Evolutionary conservation across 2,888 invertebrate species (phyloP).

Genomic region (Heteromurus nitidus): DNA sequence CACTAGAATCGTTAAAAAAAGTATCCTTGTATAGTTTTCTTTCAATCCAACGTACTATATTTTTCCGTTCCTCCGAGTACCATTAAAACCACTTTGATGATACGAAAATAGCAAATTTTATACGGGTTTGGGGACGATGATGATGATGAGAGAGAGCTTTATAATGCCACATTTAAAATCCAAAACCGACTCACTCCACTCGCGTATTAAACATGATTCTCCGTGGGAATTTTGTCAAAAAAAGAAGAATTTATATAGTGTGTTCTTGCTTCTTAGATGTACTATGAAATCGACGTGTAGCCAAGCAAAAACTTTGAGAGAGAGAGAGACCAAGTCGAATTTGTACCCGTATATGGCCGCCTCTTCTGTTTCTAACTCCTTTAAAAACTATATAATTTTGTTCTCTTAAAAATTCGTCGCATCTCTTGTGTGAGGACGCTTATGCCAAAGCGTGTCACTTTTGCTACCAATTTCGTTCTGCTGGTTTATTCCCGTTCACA

Average conservation of each 20-base stretch:
- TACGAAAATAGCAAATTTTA: conserved; percentile 46
- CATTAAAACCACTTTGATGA: conserved; percentile 42
- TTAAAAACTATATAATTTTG: background rate
- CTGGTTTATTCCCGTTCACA: conserved; percentile 52
- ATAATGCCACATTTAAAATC: background rate
- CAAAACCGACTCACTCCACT: too few species aligned
- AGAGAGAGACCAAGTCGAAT: conserved; percentile 36
- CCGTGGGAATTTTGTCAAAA: conserved; percentile 6
- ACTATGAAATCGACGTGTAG: background rate
- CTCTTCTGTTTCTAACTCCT: conserved; percentile 15
- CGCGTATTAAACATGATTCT: background rate
- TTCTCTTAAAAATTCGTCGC: background rate
- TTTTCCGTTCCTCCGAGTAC: conserved; percentile 6
- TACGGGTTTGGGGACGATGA: conserved; percentile 10
- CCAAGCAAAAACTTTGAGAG: background rate
- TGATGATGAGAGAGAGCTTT: conserved; percentile 8
- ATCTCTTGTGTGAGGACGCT: background rate
- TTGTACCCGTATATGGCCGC: conserved; percentile 28
- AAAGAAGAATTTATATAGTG: background rate
- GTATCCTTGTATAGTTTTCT: background rate
- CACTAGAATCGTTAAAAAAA: background rate
- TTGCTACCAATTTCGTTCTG: conserved; percentile 58
- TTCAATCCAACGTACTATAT: conserved; percentile 20
- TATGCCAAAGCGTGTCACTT: conserved; percentile 51
- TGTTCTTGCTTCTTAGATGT: too few species aligned